Conservation (phyloP, 2,888 invertebrate genomes). For the Ecdyonurus torrentis region DNA sequence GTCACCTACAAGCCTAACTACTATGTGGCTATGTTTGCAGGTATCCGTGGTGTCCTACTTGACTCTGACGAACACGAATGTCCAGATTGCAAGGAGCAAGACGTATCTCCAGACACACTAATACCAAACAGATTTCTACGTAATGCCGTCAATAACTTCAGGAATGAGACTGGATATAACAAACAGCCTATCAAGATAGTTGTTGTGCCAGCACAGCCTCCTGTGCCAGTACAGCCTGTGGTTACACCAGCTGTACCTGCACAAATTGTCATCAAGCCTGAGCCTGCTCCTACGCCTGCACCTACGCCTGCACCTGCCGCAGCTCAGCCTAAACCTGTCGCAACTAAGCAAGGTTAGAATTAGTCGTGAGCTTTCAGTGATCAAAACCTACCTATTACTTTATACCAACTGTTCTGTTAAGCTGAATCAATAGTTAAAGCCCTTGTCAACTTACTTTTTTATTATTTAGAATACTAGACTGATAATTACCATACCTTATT, state of each 20-base stretch:
- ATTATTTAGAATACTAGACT: no score
- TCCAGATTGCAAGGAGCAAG: slow-evolving; percentile 84
- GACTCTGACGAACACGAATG: slow-evolving; percentile 93
- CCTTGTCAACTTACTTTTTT: no score
- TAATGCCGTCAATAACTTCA: slow-evolving; percentile 76
- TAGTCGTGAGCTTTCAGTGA: slow-evolving; percentile 11
- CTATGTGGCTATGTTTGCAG: no score
- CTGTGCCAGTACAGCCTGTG: neutral
- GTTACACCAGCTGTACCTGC: neutral
- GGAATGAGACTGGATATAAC: slow-evolving; percentile 81
- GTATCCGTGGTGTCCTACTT: slow-evolving; percentile 69
- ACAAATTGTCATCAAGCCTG: neutral
- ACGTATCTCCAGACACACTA: slow-evolving; percentile 79
- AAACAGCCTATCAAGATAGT: slow-evolving; percentile 26
- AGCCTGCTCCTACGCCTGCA: neutral
- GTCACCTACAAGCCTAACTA: no score
- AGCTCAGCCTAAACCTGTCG: no score
- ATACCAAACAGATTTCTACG: slow-evolving; percentile 86
- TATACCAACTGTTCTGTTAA: no score
- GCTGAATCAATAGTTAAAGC: no score
- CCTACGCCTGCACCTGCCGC: neutral
- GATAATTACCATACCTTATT: no score
- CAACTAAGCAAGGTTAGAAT: slow-evolving; percentile 15
- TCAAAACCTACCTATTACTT: no score
- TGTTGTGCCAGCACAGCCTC: neutral